Percentiles rank a stretch among this genome's conserved stretches.
Evolutionary conservation across 1,140 invertebrate genomes (phyloP).

Genomic region (Drosophila gunungcola): DNA sequence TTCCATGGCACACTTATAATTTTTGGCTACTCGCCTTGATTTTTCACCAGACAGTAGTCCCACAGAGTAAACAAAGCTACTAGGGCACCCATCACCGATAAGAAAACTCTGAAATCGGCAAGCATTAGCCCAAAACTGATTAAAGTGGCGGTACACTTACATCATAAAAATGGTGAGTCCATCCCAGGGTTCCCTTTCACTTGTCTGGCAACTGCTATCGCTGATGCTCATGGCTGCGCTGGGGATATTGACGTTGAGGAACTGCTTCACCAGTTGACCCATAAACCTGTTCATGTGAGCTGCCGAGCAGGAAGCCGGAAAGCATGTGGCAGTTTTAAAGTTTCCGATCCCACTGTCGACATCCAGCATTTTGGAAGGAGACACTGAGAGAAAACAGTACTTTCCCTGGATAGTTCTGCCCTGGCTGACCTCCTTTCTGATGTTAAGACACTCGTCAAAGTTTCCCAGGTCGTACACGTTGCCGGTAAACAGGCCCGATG

Average conservation of each 20-base stretch:
- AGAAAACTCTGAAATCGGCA: slow-evolving; percentile 29
- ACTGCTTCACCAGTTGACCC: not conserved
- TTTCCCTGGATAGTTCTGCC: slow-evolving; percentile 36
- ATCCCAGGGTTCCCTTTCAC: slow-evolving; percentile 24
- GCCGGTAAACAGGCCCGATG: slow-evolving; percentile 14
- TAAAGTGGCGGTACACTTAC: slow-evolving; percentile 16
- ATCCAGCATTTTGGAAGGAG: not conserved
- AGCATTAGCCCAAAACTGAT: not conserved
- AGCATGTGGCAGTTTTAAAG: slow-evolving; percentile 11
- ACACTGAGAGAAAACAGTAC: slow-evolving; percentile 32
- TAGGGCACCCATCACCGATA: slow-evolving; percentile 23
- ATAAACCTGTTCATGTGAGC: slow-evolving; percentile 15
- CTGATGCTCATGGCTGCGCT: not conserved
- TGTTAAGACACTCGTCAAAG: slow-evolving; percentile 56
- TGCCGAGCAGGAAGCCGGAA: slow-evolving; percentile 30
- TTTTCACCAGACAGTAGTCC: slow-evolving; percentile 47
- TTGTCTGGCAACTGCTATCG: slow-evolving; percentile 27
- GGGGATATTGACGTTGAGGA: slow-evolving; percentile 12
- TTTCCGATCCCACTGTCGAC: not conserved
- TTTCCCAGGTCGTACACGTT: slow-evolving; percentile 57
- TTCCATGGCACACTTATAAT: not conserved
- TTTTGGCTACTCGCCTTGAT: slow-evolving; percentile 40
- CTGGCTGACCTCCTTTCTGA: slow-evolving; percentile 3
- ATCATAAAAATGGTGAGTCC: slow-evolving; percentile 59
- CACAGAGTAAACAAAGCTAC: slow-evolving; percentile 43